Percentiles rank a stretch among this genome's conserved stretches.
Conservation (phyloP, 1,140 invertebrate species). For the Eriosoma lanigerum region DNA sequence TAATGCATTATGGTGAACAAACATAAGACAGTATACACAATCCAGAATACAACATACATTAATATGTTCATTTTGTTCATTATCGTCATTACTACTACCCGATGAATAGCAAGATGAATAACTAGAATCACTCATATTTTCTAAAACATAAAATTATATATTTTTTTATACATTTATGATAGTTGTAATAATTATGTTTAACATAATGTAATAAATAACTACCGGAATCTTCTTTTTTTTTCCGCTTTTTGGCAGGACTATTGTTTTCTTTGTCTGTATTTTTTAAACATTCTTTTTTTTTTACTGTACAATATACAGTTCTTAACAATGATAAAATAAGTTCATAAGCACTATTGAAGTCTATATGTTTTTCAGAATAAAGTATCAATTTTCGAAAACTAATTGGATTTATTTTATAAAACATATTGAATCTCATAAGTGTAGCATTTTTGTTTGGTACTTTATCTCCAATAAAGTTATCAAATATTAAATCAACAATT, state of each 20-base stretch:
- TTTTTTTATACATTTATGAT: too few species aligned
- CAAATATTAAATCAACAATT: constrained; percentile 42
- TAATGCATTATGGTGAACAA: constrained; percentile 13
- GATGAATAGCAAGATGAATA: background rate
- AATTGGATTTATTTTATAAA: constrained; percentile 32
- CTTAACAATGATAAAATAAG: constrained; percentile 42
- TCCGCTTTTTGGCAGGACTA: background rate
- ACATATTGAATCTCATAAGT: constrained; percentile 10
- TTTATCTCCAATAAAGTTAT: constrained; percentile 41
- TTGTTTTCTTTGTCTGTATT: constrained; percentile 22
- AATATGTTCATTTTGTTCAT: background rate
- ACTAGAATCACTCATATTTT: background rate
- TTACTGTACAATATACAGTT: constrained; percentile 8
- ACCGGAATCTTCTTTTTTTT: constrained; percentile 1
- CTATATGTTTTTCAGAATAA: constrained; percentile 20
- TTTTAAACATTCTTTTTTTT: constrained; percentile 30
- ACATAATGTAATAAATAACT: background rate
- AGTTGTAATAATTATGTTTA: background rate
- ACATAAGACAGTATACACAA: constrained; percentile 22
- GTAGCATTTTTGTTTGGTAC: background rate
- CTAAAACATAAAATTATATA: background rate
- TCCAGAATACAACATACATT: constrained; percentile 33
- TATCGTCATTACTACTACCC: background rate
- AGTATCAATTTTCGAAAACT: constrained; percentile 31
- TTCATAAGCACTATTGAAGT: constrained; percentile 28